A percentile compares a stretch with the other conserved stretches of the same genome.
Conservation (phyloP, 2,888 invertebrate species). For the Zele albiditarsus region DNA sequence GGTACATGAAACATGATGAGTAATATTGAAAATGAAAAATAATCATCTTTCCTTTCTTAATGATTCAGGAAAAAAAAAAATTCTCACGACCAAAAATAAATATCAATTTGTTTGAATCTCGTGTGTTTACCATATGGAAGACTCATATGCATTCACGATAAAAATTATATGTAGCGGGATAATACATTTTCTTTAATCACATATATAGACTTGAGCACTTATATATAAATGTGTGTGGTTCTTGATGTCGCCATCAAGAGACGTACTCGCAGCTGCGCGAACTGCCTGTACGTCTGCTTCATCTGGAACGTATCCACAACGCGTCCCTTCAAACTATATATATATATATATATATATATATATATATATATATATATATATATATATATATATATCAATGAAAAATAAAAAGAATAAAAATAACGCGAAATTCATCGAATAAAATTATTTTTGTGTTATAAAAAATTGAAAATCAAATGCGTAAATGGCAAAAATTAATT, state of each 20-base stretch:
- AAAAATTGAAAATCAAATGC: background rate
- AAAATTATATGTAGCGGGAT: slow-evolving; percentile 38
- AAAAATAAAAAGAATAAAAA: slow-evolving; percentile 10
- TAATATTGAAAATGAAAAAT: background rate
- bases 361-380: slow-evolving; percentile 13
- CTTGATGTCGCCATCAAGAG: slow-evolving; percentile 39
- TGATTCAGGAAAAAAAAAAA: background rate
- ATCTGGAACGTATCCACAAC: slow-evolving; percentile 45
- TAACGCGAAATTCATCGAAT: background rate
- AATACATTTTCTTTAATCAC: background rate
- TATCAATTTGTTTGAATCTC: slow-evolving; percentile 6
- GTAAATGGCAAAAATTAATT: background rate
- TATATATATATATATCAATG: slow-evolving; percentile 11
- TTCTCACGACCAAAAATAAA: slow-evolving; percentile 6
- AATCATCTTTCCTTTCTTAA: no score
- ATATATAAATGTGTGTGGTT: slow-evolving; percentile 8
- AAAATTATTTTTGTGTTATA: background rate
- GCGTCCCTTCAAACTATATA: slow-evolving; percentile 42
- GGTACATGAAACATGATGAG: background rate
- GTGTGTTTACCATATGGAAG: slow-evolving; percentile 34
- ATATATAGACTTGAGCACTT: slow-evolving; percentile 15
- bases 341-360: background rate
- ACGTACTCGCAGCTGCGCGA: slow-evolving; percentile 36
- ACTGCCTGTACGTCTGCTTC: slow-evolving; percentile 8
- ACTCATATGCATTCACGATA: slow-evolving; percentile 23